These are phyloP conservation scores for Chelonia mydas DNA, from an alignment of 2,797 vertebrate genomes.

Conservation along the genomic window DNA sequence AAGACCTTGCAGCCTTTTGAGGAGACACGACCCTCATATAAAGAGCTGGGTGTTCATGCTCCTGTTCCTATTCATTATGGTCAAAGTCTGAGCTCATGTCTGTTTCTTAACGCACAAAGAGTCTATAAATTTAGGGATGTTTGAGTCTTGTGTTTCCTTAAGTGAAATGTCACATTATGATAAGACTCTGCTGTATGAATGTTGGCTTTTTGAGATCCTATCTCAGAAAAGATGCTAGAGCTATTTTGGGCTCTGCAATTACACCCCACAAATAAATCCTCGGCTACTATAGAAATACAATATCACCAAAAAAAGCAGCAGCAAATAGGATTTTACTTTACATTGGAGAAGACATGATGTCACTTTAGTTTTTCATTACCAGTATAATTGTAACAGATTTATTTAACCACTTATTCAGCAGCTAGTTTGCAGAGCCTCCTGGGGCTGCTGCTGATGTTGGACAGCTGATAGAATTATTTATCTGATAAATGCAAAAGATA, in stretches of 20 bases:
- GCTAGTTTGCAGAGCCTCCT: slow-evolving; percentile 62
- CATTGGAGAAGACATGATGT: slow-evolving; percentile 57
- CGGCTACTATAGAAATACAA: slow-evolving; percentile 48
- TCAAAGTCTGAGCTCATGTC: slow-evolving; percentile 84
- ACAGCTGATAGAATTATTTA: slow-evolving; percentile 71
- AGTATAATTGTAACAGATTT: slow-evolving; percentile 68
- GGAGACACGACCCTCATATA: slow-evolving; percentile 72
- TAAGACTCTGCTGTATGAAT: slow-evolving; percentile 57
- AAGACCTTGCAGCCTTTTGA: slow-evolving; percentile 60
- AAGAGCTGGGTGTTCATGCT: slow-evolving; percentile 77
- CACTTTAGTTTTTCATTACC: slow-evolving; percentile 64
- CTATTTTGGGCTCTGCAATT: slow-evolving; percentile 63
- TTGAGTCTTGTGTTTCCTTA: slow-evolving; percentile 75
- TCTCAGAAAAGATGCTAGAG: slow-evolving; percentile 39
- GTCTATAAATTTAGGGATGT: slow-evolving; percentile 79
- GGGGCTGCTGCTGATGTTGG: slow-evolving; percentile 58
- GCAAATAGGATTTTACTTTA: slow-evolving; percentile 61
- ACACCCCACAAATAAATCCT: slow-evolving; percentile 63
- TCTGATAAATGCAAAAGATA: slow-evolving; percentile 60
- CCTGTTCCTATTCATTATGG: slow-evolving; percentile 75
- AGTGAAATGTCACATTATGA: slow-evolving; percentile 69
- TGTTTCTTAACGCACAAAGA: slow-evolving; percentile 74
- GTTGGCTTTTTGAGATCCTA: slow-evolving; percentile 67
- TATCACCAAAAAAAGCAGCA: slow-evolving; percentile 53
- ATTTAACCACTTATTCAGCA: slow-evolving; percentile 71